Base-by-base conservation (phyloP, 2,888 invertebrate species). In the Drosophila acutilabella region DNA sequence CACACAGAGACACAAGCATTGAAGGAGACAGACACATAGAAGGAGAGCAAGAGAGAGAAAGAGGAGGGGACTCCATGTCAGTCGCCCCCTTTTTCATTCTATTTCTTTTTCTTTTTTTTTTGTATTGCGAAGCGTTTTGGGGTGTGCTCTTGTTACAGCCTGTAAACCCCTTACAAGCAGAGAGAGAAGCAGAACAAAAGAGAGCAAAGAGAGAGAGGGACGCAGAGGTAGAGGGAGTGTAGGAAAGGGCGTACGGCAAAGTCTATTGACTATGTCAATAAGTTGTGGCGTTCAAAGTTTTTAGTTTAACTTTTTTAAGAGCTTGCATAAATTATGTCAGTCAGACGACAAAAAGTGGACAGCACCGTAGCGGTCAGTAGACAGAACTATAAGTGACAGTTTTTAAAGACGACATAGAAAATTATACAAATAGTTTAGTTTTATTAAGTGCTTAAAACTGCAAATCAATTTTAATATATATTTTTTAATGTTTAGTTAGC, bases 141-240 rank as follows among this genome's bases (percentile, higher is more conserved):
- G 77, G 77, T 77, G 54, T 57, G 68, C 77, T 64, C 60, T 68
- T 68, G 53, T 60, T 68, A 48, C 68, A 38, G 66, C 42, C 33
- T 26, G n/a, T 11, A 77, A 61, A 72, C 57, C 40, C 76, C 64
- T 18, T 30, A 2, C 13, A 41, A 4, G 7, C 5, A 42, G 40
- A 10, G 40, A 0, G 2, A 6, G 23, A 26, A 30, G 4, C 20
- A 5, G 7, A 30, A 8, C 5, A 16, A 44, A n/a, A 11, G 18
- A n/a, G 20, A n/a, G n/a, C 3, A 33, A 4, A 51, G 20, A n/a
- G n/a, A n/a, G n/a, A 20, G n/a, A 20, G 13, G 10, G 26, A 16
- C 18, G 11, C 11, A 33, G 23, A 40, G n/a, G 6, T 6, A 13
- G 14, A 4, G 52, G 4, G 4, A 30, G 7, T 5, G 47, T 6